phyloP scores from a whole-genome alignment of 2,797 vertebrate genomes.

The Pseudotriccus pelzelni region DNA sequence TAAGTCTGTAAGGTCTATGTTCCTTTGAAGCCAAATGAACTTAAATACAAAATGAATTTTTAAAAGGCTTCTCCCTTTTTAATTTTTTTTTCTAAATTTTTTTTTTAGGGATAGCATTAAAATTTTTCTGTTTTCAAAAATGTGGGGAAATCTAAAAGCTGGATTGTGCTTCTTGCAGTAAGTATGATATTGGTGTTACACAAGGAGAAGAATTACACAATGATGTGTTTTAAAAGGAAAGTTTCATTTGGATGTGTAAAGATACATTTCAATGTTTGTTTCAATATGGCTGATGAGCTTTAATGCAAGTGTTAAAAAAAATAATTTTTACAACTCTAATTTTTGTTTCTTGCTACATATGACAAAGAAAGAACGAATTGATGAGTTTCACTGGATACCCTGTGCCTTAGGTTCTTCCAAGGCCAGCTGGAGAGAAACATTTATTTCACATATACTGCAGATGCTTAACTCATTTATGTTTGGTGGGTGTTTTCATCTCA shows the following conservation, averaged over 20 bases:
- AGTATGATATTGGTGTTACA: background rate
- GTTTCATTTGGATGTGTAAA: background rate
- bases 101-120: background rate
- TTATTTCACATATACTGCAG: background rate
- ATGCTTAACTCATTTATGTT: background rate
- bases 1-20: background rate
- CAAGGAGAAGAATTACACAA: background rate
- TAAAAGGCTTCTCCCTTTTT: background rate
- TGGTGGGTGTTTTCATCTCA: background rate
- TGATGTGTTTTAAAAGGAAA: background rate
- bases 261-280: background rate
- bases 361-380: background rate
- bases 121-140: background rate
- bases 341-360: background rate
- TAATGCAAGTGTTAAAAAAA: background rate
- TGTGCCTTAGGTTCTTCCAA: background rate
- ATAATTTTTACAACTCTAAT: background rate
- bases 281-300: background rate
- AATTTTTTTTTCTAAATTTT: background rate
- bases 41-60: background rate
- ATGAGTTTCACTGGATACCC: background rate
- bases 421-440: background rate
- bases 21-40: background rate
- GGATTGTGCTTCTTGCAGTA: background rate
- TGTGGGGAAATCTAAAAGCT: background rate